Percentiles rank a stretch among this genome's conserved stretches.
These are phyloP conservation scores for Lutraria lutraria DNA, from an alignment of 2,888 invertebrate genomes.

Conservation along the genomic window DNA sequence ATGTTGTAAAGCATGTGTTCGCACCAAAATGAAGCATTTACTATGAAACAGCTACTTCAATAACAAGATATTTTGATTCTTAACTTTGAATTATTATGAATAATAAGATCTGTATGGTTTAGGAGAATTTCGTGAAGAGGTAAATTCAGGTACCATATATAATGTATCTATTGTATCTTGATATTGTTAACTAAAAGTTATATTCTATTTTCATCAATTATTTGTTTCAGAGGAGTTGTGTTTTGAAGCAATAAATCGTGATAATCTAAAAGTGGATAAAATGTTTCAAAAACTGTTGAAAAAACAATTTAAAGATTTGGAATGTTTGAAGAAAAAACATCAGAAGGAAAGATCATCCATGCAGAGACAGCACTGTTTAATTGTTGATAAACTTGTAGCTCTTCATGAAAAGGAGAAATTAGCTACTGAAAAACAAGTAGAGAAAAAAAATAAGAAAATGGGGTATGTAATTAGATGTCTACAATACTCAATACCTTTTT, in stretches of 20 bases:
- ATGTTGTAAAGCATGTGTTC: no score
- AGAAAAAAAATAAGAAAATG: slow-evolving; percentile 93
- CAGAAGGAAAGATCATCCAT: slow-evolving; percentile 95
- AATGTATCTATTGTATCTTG: no score
- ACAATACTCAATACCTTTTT: no score
- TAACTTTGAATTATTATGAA: no score
- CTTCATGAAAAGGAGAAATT: slow-evolving; percentile 85
- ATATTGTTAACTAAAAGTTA: not conserved
- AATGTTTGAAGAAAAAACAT: slow-evolving; percentile 96
- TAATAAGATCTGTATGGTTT: no score
- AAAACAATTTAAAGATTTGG: slow-evolving; percentile 97
- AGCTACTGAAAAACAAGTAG: slow-evolving; percentile 83
- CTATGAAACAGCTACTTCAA: no score
- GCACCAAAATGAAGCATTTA: no score
- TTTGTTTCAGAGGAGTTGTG: slow-evolving; percentile 77
- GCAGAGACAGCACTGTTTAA: slow-evolving; percentile 93
- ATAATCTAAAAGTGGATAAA: slow-evolving; percentile 84
- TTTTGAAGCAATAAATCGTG: slow-evolving; percentile 85
- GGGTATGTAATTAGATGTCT: slow-evolving; percentile 73
- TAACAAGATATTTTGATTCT: no score
- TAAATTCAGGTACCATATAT: no score
- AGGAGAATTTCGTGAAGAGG: no score
- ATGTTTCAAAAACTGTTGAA: slow-evolving; percentile 92
- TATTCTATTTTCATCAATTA: not conserved
- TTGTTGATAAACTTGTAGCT: slow-evolving; percentile 96